Evolutionary conservation across 2,888 invertebrate species (phyloP).

Genomic region (Steinernema scapterisci): DNA sequence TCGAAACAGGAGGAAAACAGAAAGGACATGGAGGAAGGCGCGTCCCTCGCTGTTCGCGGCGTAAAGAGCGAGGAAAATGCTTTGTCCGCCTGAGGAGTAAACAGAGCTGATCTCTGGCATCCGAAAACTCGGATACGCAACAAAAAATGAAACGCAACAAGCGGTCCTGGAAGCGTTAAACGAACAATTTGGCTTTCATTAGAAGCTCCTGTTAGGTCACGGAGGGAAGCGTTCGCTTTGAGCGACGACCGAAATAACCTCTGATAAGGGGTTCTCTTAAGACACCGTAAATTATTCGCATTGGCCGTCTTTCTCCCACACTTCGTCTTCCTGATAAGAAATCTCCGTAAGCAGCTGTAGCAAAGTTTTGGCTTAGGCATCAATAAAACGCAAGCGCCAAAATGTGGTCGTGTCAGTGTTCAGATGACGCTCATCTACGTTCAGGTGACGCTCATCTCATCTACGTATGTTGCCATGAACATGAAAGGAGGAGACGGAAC

Average conservation of each 20-base stretch:
- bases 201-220: no score
- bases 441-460: no score
- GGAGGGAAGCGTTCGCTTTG: neutral
- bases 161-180: neutral
- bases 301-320: neutral
- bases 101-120: conserved; percentile 18
- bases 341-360: no score
- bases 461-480: no score
- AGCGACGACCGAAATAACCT: neutral
- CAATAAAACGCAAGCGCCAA: no score
- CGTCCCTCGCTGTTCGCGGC: neutral
- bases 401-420: no score
- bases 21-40: neutral
- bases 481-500: no score
- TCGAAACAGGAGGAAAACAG: neutral
- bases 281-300: conserved; percentile 18
- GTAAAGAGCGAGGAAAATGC: neutral
- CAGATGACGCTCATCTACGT: no score
- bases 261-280: conserved; percentile 1
- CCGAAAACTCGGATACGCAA: neutral
- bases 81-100: conserved; percentile 23
- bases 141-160: neutral
- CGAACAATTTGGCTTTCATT: no score
- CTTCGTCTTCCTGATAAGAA: neutral
- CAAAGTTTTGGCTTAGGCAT: no score